Evolutionary conservation across 2,888 invertebrate species (phyloP).

Genomic region (Agonopterix arenella): DNA sequence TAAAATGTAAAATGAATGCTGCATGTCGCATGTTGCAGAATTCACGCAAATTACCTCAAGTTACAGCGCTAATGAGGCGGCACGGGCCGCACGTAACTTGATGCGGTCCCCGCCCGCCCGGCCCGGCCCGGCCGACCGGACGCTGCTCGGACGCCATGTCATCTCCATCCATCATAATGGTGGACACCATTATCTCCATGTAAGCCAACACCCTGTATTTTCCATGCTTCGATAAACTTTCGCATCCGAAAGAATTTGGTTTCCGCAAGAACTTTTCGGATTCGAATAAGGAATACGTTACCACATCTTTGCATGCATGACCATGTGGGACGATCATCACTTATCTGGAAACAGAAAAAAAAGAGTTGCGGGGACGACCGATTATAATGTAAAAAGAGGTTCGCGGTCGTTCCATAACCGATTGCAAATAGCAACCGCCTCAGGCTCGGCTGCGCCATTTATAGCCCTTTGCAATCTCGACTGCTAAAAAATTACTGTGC

Average conservation of each 20-base stretch:
- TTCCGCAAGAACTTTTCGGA: constrained; percentile 4
- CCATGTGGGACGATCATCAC: constrained; percentile 44
- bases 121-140: constrained; percentile 10
- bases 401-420: constrained; percentile 72
- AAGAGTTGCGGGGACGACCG: constrained; percentile 54
- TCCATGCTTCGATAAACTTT: constrained; percentile 2
- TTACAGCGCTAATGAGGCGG: constrained; percentile 58
- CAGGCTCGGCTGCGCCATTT: constrained; percentile 61
- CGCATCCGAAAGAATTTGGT: background rate
- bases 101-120: constrained; percentile 20
- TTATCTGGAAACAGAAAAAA: constrained; percentile 47
- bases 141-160: constrained; percentile 6
- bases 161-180: constrained; percentile 26
- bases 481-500: constrained; percentile 63
- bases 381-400: constrained; percentile 74
- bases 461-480: constrained; percentile 67
- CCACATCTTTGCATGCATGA: constrained; percentile 39
- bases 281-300: constrained; percentile 5
- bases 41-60: constrained; percentile 31
- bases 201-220: background rate
- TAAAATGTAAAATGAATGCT: constrained; percentile 18
- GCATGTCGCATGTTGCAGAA: constrained; percentile 14
- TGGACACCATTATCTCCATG: background rate
- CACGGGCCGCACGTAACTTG: constrained; percentile 52
- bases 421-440: constrained; percentile 74